Conservation (phyloP, 37 sponge, comb jelly and placozoan genomes). For the Spongilla lacustris region DNA sequence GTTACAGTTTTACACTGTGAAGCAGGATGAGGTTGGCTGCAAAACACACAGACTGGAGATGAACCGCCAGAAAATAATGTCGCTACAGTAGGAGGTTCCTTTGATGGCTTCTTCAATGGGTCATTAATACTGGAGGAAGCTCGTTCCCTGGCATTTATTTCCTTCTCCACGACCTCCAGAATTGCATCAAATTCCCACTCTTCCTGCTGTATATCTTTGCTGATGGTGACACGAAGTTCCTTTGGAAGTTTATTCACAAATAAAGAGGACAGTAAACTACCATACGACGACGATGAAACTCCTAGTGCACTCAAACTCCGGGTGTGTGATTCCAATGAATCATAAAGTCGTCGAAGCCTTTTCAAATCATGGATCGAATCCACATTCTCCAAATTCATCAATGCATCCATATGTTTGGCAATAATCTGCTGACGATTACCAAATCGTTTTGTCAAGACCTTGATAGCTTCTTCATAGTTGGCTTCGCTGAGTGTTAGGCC, state of each 20-base stretch:
- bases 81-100: neutral
- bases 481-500: neutral
- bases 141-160: neutral
- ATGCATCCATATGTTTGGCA: neutral
- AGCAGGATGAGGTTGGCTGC: neutral
- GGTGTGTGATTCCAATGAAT: constrained; percentile 1
- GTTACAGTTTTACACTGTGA: neutral
- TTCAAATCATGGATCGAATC: neutral
- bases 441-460: neutral
- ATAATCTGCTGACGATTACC: neutral
- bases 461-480: neutral
- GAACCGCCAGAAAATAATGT: neutral
- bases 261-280: neutral
- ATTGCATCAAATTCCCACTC: neutral
- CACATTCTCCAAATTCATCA: neutral
- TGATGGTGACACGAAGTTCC: neutral
- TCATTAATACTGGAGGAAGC: neutral
- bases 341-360: neutral
- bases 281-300: neutral
- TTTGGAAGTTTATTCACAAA: neutral
- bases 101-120: neutral
- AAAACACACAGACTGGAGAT: neutral
- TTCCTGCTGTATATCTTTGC: neutral
- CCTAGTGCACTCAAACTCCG: neutral
- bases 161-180: neutral